Percentiles rank a stretch among this genome's conserved stretches.
Conservation (phyloP, 2,797 vertebrate species). For the Triplophysa yarkandensis region DNA sequence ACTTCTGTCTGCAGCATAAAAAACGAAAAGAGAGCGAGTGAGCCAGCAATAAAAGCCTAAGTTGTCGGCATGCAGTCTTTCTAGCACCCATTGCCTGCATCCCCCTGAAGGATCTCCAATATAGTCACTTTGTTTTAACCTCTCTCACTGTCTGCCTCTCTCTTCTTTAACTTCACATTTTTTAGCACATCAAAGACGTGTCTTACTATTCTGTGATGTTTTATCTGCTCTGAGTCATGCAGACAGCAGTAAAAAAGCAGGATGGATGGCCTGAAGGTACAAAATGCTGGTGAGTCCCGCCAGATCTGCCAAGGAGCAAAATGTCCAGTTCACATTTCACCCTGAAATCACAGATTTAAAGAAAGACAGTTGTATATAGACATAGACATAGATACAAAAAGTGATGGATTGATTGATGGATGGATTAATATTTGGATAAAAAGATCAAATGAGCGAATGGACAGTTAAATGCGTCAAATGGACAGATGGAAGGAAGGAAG, state of each 20-base stretch:
- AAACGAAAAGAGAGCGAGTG: no score
- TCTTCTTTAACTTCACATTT: constrained; percentile 4
- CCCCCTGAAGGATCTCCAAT: constrained; percentile 4
- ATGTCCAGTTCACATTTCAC: not conserved
- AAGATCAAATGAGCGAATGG: not conserved
- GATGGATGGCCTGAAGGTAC: not conserved
- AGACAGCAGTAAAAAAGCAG: not conserved
- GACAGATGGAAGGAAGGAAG: no score
- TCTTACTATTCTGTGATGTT: constrained; percentile 11
- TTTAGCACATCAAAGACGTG: not conserved
- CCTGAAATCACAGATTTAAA: not conserved
- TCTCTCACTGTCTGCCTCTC: not conserved
- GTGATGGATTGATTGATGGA: no score
- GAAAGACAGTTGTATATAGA: not conserved
- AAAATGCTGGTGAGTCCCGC: not conserved
- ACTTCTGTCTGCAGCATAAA: not conserved
- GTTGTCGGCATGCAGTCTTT: constrained; percentile 1
- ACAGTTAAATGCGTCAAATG: no score
- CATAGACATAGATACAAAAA: no score
- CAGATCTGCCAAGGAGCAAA: not conserved
- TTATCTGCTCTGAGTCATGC: constrained; percentile 20
- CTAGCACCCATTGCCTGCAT: constrained; percentile 8
- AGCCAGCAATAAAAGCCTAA: not conserved
- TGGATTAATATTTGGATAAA: no score
- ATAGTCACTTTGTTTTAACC: constrained; percentile 1